These are phyloP conservation scores for Aspiorhynchus laticeps DNA, from an alignment of 2,113 vertebrate genomes.

Conservation along the genomic window DNA sequence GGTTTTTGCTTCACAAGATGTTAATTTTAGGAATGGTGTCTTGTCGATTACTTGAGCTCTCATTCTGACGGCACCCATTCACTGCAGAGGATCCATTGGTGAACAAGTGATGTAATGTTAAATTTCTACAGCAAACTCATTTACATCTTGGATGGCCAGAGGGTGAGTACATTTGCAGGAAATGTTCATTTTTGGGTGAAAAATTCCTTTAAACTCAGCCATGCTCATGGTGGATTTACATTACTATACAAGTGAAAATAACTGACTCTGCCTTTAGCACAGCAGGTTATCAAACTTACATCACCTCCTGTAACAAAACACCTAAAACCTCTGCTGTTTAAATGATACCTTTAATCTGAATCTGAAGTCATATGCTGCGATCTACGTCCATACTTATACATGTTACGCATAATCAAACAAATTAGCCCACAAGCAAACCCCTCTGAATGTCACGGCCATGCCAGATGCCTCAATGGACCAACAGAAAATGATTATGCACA, in stretches of 20 bases:
- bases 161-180: neutral
- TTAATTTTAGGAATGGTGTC: neutral
- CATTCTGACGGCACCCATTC: neutral
- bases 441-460: slow-evolving; percentile 65
- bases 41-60: neutral
- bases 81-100: neutral
- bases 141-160: neutral
- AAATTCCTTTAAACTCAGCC: neutral
- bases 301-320: neutral
- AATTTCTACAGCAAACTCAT: neutral
- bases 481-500: slow-evolving; percentile 65
- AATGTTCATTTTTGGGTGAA: neutral
- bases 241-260: neutral
- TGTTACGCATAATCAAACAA: slow-evolving; percentile 70
- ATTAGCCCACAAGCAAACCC: slow-evolving; percentile 71
- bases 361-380: slow-evolving; percentile 15
- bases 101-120: neutral
- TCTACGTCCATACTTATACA: slow-evolving; percentile 59
- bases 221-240: neutral
- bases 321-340: neutral
- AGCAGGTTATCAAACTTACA: neutral
- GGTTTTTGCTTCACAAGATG: neutral
- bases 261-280: neutral
- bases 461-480: slow-evolving; percentile 64
- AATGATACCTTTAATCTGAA: slow-evolving; percentile 1